Conservation (phyloP, 2,888 invertebrate species). For the Scaeva pyrastri region DNA sequence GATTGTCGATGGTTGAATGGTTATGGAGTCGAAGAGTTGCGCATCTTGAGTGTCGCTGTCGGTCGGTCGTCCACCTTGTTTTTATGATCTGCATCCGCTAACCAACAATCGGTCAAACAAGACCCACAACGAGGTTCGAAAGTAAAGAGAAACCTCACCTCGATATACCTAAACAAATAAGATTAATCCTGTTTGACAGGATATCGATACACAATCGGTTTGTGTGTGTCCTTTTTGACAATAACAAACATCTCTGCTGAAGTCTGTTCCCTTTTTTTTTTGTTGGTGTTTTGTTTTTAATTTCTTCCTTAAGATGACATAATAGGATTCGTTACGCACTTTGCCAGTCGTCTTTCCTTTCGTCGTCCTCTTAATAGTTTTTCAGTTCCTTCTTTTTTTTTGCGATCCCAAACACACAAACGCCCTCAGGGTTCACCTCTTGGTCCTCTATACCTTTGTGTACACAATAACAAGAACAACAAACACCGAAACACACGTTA, state of each 20-base stretch:
- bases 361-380: conserved; percentile 29
- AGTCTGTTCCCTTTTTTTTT: conserved; percentile 15
- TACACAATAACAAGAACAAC: background rate
- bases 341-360: conserved; percentile 40
- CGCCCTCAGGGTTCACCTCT: conserved; percentile 67
- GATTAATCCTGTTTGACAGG: conserved; percentile 74
- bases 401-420: conserved; percentile 63
- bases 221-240: conserved; percentile 69
- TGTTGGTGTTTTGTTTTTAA: background rate
- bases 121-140: conserved; percentile 69
- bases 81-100: conserved; percentile 73
- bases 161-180: conserved; percentile 56
- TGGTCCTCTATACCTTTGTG: background rate
- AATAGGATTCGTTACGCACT: conserved; percentile 75
- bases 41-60: conserved; percentile 3
- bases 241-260: conserved; percentile 58
- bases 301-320: conserved; percentile 66
- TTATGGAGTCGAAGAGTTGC: conserved; percentile 32
- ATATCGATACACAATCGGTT: conserved; percentile 70
- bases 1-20: too few species aligned
- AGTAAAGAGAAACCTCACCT: background rate
- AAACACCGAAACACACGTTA: background rate
- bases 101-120: conserved; percentile 69
- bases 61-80: conserved; percentile 46
- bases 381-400: conserved; percentile 40